Base-by-base conservation (phyloP, 2,113 vertebrate genomes). In the Monopterus albus region DNA sequence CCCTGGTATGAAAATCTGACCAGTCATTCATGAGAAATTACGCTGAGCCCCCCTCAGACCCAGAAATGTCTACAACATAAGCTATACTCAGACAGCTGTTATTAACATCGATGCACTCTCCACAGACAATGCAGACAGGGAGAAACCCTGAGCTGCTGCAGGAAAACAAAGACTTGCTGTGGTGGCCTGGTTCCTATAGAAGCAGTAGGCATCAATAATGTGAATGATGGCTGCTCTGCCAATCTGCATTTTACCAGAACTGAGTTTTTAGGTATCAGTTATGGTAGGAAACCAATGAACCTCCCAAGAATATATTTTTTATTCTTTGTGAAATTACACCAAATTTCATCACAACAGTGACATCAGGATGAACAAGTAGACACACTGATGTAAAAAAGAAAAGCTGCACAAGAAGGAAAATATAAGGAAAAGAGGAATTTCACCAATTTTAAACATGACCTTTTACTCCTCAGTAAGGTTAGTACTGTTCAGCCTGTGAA, bases 11-110 rank as follows among this genome's bases (percentile, higher is more conserved):
- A 51, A 74, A 73, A 67, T 46, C 35, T 55, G 55, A 49, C 45
- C 71, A 59, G 75, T 63, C 63, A 84, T 56, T 81, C 64, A 62
- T 66, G 50, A 70, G 50, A 59, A 50, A 65, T 29, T 9, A 61
- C 29, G 43, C 26, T 0, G 1, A 42, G 18, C 38, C 57, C 63
- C 15, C 28, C 17, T 17, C 45, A 68, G 56, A 33, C 33, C 47
- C 78, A 36, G 38, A 77, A 56, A 61, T 3, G 56, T 70, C 38
- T 35, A n/a, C n/a, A n/a, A n/a, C n/a, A n/a, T n/a, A 42, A 68
- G 71, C 65, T 18, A 31, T 29, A 46, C 46, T 40, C 36, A 59
- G 38, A 52, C 23, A 62, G 57, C 23, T 20, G 70, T 65, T 52
- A 73, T 70, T 79, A 84, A 47, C 72, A 50, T 33, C 3, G 51